A percentile compares a stretch with the other conserved stretches of the same genome.
These are phyloP conservation scores for Fragum fragum DNA, from an alignment of 2,888 invertebrate species.

Conservation along the genomic window DNA sequence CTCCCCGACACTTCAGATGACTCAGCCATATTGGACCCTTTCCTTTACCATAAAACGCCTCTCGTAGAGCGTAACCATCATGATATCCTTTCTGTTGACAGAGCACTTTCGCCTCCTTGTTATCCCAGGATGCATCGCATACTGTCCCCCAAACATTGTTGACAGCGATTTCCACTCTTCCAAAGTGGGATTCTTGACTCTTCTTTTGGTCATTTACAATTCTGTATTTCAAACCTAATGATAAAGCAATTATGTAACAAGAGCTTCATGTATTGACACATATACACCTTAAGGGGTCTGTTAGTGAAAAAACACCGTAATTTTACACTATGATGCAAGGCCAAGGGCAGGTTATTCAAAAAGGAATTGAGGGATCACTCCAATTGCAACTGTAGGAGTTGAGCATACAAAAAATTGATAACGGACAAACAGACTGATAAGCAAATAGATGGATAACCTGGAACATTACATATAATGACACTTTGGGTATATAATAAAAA, in stretches of 20 bases:
- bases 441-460: no score
- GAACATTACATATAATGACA: no score
- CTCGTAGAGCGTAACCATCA: constrained; percentile 75
- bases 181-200: constrained; percentile 62
- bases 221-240: constrained; percentile 79
- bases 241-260: constrained; percentile 6
- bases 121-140: constrained; percentile 92
- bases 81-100: constrained; percentile 76
- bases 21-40: constrained; percentile 84
- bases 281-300: no score
- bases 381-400: no score
- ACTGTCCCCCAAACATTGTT: constrained; percentile 91
- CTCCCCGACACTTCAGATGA: constrained; percentile 77
- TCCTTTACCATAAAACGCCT: constrained; percentile 73
- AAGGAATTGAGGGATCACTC: no score
- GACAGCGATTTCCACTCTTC: constrained; percentile 90
- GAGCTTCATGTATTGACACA: no score
- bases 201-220: constrained; percentile 60
- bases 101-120: constrained; percentile 90
- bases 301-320: no score
- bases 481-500: no score
- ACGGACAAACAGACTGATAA: no score
- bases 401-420: no score
- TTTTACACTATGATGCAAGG: no score
- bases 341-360: no score